Base-by-base conservation (phyloP, 2,113 vertebrate genomes). In the Thunnus thynnus region DNA sequence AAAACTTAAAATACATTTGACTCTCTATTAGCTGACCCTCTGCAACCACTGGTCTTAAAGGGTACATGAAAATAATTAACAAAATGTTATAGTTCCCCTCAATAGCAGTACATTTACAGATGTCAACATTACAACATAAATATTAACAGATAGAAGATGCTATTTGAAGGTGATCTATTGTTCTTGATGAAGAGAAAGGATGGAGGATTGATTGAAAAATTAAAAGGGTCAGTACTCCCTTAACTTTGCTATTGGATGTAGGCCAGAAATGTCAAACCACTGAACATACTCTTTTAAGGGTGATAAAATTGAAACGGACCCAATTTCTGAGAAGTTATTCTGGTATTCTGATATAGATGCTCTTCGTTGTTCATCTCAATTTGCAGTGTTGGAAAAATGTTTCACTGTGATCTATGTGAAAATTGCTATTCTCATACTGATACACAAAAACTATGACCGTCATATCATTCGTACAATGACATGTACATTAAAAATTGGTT, bases 141-240 rank as follows among this genome's bases (percentile, higher is more conserved):
- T 41, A 27, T 62, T 12, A 63, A 50, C 12, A 50, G 20, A 16
- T 27, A 76, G 30, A 44, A n/a, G 22, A 66, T 67, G 58, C 36
- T 18, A 71, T 71, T 36, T 78, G 4, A 52, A 32, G 13, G 1
- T 30, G 18, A 20, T 57, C n/a, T 64, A 3, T 64, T 63, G 14
- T 9, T 71, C 30, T 13, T 72, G 18, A 54, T 47, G 3, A 44
- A 4, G 17, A 67, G 20, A 30, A n/a, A 68, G 52, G 25, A 46
- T 72, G 17, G 10, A 77, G 54, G 54, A 56, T 73, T 56, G 83
- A 76, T 76, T 48, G 5, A 56, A 61, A 79, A 50, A 50, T 78
- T 55, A 78, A 63, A 8, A 41, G 36, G 7, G 6, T 56, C 50
- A 41, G 8, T 44, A 63, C 20, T 30, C 5, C 20, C 14, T 12